Percentiles rank a stretch among this genome's conserved stretches.
Evolutionary conservation across 2,888 invertebrate species (phyloP).

Genomic region (Eristalinus sepulchralis): DNA sequence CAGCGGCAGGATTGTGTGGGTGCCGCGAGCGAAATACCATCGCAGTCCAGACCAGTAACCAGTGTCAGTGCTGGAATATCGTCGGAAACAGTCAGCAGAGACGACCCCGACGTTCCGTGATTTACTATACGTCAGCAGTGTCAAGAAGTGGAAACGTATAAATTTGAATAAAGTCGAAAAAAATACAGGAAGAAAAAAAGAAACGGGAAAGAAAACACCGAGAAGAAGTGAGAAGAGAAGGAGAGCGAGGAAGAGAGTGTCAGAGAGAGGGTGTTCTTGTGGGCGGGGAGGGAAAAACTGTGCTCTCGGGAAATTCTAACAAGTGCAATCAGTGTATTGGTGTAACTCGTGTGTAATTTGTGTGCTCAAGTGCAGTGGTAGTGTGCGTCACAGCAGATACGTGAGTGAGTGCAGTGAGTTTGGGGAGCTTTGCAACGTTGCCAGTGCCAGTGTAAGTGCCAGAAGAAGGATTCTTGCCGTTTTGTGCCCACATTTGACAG

Average conservation of each 20-base stretch:
- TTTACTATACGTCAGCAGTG: slow-evolving; percentile 62
- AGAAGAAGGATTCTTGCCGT: slow-evolving; percentile 12
- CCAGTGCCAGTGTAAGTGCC: slow-evolving; percentile 52
- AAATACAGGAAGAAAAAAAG: background rate
- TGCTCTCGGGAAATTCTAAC: slow-evolving; percentile 57
- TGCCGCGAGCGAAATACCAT: slow-evolving; percentile 45
- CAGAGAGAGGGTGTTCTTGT: background rate
- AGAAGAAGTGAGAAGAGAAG: slow-evolving; percentile 24
- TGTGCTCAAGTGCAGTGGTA: slow-evolving; percentile 47
- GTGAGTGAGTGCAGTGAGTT: slow-evolving; percentile 27
- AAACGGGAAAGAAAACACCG: background rate
- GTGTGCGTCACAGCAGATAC: slow-evolving; percentile 37
- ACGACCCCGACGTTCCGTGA: slow-evolving; percentile 49
- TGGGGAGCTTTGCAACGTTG: slow-evolving; percentile 66
- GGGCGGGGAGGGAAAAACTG: slow-evolving; percentile 33
- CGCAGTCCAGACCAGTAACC: background rate
- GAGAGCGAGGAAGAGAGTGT: slow-evolving; percentile 20
- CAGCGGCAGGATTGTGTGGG: slow-evolving; percentile 48
- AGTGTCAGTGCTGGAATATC: background rate
- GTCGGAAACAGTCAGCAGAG: background rate
- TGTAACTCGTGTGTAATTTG: slow-evolving; percentile 54
- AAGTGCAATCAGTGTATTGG: slow-evolving; percentile 64
- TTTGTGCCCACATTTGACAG: slow-evolving; percentile 29
- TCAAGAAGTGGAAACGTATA: slow-evolving; percentile 63
- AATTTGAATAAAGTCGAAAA: slow-evolving; percentile 36